Evolutionary conservation across 2,113 vertebrate genomes (phyloP), one percentile per base, ranked within the genome.

Genomic region (Ranitomeya imitator): DNA sequence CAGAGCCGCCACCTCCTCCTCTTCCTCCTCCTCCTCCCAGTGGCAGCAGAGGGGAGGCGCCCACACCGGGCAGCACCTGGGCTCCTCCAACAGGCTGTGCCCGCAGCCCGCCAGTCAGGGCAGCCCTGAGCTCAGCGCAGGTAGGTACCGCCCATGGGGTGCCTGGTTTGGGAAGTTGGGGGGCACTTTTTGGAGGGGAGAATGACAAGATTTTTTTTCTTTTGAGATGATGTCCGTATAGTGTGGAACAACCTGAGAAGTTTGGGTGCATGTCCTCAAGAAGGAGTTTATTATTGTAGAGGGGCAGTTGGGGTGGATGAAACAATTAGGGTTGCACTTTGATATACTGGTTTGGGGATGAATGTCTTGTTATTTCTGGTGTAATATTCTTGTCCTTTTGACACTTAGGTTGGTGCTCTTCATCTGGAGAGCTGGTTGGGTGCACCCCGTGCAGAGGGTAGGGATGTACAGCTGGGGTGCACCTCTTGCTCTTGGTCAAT

Each of bases 111-210:
- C 91, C 93, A 90, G 94, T 95, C 71, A 95, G 95, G 94, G 95
- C 92, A 92, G 92, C 84, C 93, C 95, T 90, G 94, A 95, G 6
- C 97, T 98, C 91, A 97, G 97, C 92, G 95, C 96, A 96, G 97
- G 97, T 97, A 95, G 88, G 91, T 87, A 90, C 91, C 91, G 88
- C 59, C 79, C 86, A 37, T 23, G 8, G 65, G 19, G 1, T 63
- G 61, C 18, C 59, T 3, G 59, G 59, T 21, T 0, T 63, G 18
- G 18, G 18, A 21, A 63, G 61, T 63, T 67, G 21, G 19, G 63
- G 63, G 21, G 8, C n/a, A 21, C 23, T 69, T 67, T 23, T 26
- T 69, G 65, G 23, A 26, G 65, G 65, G 21, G 65, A 1, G 37
- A 45, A 45, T 45, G 5, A 31, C 26, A 45, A 45, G 37, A 45